These are phyloP conservation scores for Coregonus suidteri DNA, from an alignment of 2,797 vertebrate genomes.

Conservation along the genomic window DNA sequence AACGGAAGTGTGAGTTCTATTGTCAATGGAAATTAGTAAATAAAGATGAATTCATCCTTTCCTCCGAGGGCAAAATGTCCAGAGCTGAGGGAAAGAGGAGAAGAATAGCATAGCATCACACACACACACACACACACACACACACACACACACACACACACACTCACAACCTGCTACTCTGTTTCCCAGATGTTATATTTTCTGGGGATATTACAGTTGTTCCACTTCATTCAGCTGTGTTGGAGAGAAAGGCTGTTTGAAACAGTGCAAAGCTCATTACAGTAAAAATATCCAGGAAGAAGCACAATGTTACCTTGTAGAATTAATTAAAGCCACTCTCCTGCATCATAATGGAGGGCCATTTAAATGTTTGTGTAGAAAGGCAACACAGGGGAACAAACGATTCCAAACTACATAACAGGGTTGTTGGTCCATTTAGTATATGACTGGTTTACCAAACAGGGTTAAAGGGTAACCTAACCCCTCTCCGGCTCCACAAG, in stretches of 20 bases:
- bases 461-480: constrained; percentile 61
- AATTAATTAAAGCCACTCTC: constrained; percentile 67
- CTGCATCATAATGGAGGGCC: constrained; percentile 67
- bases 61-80: constrained; percentile 1
- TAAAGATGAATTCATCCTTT: constrained; percentile 40
- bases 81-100: constrained; percentile 1
- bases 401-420: constrained; percentile 13
- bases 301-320: constrained; percentile 51
- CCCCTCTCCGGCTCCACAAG: constrained; percentile 28
- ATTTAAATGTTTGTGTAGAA: constrained; percentile 66
- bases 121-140: neutral
- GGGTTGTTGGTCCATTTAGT: constrained; percentile 35
- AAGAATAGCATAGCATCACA: neutral
- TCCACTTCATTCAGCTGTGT: constrained; percentile 56
- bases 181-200: constrained; percentile 63
- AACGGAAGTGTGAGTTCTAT: constrained; percentile 40
- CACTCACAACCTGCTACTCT: constrained; percentile 37
- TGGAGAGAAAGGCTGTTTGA: constrained; percentile 56
- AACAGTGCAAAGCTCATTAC: constrained; percentile 72
- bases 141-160: too few relatives aligned
- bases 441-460: constrained; percentile 40
- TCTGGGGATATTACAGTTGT: constrained; percentile 53
- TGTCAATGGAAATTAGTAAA: constrained; percentile 60
- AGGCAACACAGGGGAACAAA: constrained; percentile 26
- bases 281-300: constrained; percentile 52